Evolutionary conservation across 2,888 invertebrate genomes (phyloP), one percentile per base, ranked within the genome.

Genomic region (Cartodere bifasciata): DNA sequence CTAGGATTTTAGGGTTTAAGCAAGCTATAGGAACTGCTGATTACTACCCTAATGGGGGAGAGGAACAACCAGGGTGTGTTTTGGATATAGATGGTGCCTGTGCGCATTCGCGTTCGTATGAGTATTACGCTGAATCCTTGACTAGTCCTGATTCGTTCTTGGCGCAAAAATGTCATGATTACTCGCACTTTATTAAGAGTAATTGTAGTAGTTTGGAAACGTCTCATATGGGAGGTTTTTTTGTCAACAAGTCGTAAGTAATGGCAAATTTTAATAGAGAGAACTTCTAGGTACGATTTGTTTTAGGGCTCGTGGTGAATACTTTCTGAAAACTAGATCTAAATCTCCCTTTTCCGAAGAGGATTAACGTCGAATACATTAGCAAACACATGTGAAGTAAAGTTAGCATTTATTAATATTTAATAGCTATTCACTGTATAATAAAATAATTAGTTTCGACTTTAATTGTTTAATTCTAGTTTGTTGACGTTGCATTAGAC

Each of bases 71-170:
- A n/a, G 58, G 57, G 22, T 59, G 59, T 37, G 49, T 47, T 7
- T 3, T 47, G 1, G 55, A 56, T 35, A 2, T 48, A 3, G 23
- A 39, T 5, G 53, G 53, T 10, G 27, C 44, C 10, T 68, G 67
- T 42, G 46, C 66, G 2, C 67, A 68, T 43, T 39, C 42, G 2
- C 51, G 64, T 22, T 49, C 66, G 2, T 58, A 58, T 25, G 12
- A 43, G 16, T 65, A 61, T 38, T 65, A 55, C 35, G 55, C 58
- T 2, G 67, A 67, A 47, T 56, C 65, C 0, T 41, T 67, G 4
- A 27, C 5, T 5, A 22, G 27, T n/a, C 25, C 11, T 16, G 15
- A 17, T 2, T 25, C 50, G 16, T 64, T 60, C 29, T 37, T 38
- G 2, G 48, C 56, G 1, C 23, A 23, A 6, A 12, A 31, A n/a